phyloP scores from a whole-genome alignment of 2,888 invertebrate species.

The Trichacis sp. region DNA sequence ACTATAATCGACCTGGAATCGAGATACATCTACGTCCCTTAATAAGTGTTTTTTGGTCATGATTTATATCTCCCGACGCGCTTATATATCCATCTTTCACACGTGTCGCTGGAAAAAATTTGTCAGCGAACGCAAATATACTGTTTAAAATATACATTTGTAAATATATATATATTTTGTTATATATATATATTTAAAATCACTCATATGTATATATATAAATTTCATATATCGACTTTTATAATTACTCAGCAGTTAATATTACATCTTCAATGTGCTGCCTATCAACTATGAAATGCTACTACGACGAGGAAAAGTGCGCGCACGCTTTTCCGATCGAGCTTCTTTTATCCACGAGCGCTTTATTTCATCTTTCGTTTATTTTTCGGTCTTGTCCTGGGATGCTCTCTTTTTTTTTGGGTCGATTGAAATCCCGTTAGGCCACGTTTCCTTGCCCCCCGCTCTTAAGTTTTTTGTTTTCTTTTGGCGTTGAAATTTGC shows the following conservation, averaged over 20 bases:
- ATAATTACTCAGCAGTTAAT: conserved; percentile 60
- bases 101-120: conserved; percentile 51
- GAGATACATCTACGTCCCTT: conserved; percentile 35
- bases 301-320: conserved; percentile 46
- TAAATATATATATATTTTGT: conserved; percentile 38
- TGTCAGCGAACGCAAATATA: conserved; percentile 57
- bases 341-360: conserved; percentile 16
- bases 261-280: conserved; percentile 63
- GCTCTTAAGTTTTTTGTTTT: conserved; percentile 3
- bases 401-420: no score
- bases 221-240: conserved; percentile 48
- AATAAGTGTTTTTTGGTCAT: conserved; percentile 21
- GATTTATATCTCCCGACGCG: conserved; percentile 22
- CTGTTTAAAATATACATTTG: conserved; percentile 62
- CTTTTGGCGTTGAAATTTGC: no score
- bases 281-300: conserved; percentile 61
- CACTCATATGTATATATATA: conserved; percentile 36
- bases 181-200: conserved; percentile 36
- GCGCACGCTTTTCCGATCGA: conserved; percentile 30
- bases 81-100: conserved; percentile 27
- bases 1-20: conserved; percentile 41
- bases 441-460: conserved; percentile 16
- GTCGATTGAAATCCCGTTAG: conserved; percentile 22
- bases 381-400: no score
- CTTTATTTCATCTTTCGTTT: no score